Evolutionary conservation across 2,113 vertebrate genomes (phyloP), one percentile per base, ranked within the genome.

Genomic region (Spea multiplicata): DNA sequence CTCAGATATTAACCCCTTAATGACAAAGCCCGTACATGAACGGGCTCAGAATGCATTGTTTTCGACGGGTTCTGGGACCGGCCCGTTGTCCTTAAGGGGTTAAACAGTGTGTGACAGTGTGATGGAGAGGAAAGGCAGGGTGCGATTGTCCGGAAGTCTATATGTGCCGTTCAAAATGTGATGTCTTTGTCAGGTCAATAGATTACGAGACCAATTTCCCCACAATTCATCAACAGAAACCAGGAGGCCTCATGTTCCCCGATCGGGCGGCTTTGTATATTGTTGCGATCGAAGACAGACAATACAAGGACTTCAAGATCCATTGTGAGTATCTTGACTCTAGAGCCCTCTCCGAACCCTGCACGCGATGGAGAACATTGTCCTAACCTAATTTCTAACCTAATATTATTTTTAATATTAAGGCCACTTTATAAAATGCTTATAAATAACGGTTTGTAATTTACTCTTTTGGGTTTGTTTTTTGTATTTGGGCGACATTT

Each of bases 281-380:
- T 89, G 91, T 97, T 88, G 97, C 97, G 85, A 99, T 99, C 62
- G 97, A 99, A 89, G 97, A 99, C 88, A 90, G 97, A 83, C 97
- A 99, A 82, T 99, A 97, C 89, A 99, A 99, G 90, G 97, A 99
- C 94, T 99, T 98, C 94, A 99, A 99, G 92, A 99, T 99, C 82
- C 97, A 99, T 85, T 99, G 97, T 99, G 83, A 97, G 96, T 94
- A 82, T 68, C 5, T 30, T 30, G 30, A 30, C 30, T 30, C 30
- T 30, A 30, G 30, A 30, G 30, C 30, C 30, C 30, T 30, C 30
- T 30, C 30, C 1, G 30, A 30, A 30, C 30, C 30, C 30, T 30
- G 30, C 30, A 2, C 2, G 30, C 30, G 30, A 30, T 2, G 30
- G 30, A 30, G 30, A 30, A 30, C 30, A 1, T 30, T 30, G 1